phyloP scores from a whole-genome alignment of 1,140 invertebrate genomes.

The Cherax quadricarinatus region DNA sequence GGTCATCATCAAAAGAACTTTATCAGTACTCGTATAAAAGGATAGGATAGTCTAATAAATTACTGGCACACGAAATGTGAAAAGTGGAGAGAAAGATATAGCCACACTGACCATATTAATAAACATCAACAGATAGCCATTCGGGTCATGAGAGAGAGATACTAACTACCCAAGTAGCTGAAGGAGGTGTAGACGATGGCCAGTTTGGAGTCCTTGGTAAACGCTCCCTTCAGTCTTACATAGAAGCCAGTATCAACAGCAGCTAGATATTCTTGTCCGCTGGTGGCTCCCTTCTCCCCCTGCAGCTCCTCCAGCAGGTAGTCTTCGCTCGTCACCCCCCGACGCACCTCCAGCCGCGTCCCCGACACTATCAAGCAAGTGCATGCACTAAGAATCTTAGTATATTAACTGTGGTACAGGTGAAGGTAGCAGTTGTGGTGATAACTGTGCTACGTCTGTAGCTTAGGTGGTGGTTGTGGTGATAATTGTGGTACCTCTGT shows the following conservation, averaged over 20 bases:
- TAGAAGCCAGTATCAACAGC: constrained; percentile 84
- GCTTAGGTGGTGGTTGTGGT: no score
- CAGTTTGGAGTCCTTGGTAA: constrained; percentile 81
- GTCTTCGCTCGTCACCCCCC: constrained; percentile 83
- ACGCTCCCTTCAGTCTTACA: constrained; percentile 82
- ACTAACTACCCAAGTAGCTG: constrained; percentile 82
- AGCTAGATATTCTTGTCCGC: constrained; percentile 79
- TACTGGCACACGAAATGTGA: no score
- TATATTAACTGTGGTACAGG: no score
- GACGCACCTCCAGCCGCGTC: constrained; percentile 79
- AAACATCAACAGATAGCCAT: no score
- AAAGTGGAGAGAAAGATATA: no score
- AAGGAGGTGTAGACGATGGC: constrained; percentile 86
- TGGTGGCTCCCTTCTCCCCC: not conserved
- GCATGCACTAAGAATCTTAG: not conserved
- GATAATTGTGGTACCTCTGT: no score
- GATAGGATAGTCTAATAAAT: no score
- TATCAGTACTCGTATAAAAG: no score
- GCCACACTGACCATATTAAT: no score
- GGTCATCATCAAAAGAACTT: no score
- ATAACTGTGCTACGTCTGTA: no score
- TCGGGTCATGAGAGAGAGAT: not conserved
- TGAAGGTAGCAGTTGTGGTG: no score
- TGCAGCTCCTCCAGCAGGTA: constrained; percentile 78
- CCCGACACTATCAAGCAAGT: constrained; percentile 7